A percentile compares a stretch with the other conserved stretches of the same genome.
phyloP scores from a whole-genome alignment of 2,113 vertebrate genomes.

The pig (Sus scrofa) region T2T-Sscrofa CM000816.6:107182001-107182500 shows the following conservation, averaged over 20 bases:
- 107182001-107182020: background rate
- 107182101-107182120: background rate
- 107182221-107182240: background rate
- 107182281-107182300: background rate
- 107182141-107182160: background rate
- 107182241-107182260: background rate
- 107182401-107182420: background rate
- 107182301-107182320: background rate
- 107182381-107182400: slow-evolving; percentile 39
- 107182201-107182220: background rate
- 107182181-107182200: slow-evolving; percentile 41
- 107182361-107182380: background rate
- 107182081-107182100: background rate
- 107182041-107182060: background rate
- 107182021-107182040: background rate
- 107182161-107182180: background rate
- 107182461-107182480: slow-evolving; percentile 19
- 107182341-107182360: background rate
- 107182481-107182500: background rate
- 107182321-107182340: background rate
- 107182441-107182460: background rate
- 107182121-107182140: background rate
- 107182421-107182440: background rate
- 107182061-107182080: background rate
- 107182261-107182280: background rate